Percentiles rank a stretch among this genome's conserved stretches.
Evolutionary conservation across 2,113 vertebrate genomes (phyloP).

Genomic region (Balaeniceps rex): DNA sequence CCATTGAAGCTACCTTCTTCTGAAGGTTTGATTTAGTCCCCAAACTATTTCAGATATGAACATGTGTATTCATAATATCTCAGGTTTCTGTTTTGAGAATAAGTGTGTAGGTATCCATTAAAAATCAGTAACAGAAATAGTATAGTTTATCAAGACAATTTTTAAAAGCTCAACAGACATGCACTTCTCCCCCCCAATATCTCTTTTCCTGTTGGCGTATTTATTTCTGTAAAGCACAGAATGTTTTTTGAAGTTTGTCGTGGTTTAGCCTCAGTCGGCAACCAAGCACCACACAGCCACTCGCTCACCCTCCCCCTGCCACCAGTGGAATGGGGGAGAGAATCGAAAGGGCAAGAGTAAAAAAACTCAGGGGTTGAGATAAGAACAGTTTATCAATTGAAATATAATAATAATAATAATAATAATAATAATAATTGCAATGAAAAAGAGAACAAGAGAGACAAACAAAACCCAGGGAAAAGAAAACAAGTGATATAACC

Average conservation of each 20-base stretch:
- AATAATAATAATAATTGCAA: no score
- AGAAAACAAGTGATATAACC: no score
- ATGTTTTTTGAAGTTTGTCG: neutral
- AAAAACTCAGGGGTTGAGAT: no score
- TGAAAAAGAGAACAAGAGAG: no score
- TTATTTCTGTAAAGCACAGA: neutral
- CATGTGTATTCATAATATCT: neutral
- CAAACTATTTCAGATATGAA: neutral
- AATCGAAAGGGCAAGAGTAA: no score
- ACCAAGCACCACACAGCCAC: no score
- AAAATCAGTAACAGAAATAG: neutral
- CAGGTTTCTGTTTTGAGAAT: neutral
- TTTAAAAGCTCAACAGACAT: neutral
- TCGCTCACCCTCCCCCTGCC: no score
- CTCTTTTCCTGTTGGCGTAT: neutral
- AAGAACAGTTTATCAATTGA: no score
- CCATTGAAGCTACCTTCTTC: neutral
- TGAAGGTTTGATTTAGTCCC: neutral
- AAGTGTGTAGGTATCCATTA: neutral
- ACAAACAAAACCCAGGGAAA: no score
- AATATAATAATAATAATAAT: no score
- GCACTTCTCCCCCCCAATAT: neutral
- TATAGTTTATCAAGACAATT: neutral
- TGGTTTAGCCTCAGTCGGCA: no score
- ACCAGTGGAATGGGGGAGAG: no score